Evolutionary conservation across 2,888 invertebrate genomes (phyloP).

Genomic region (Athripsodes cinereus): DNA sequence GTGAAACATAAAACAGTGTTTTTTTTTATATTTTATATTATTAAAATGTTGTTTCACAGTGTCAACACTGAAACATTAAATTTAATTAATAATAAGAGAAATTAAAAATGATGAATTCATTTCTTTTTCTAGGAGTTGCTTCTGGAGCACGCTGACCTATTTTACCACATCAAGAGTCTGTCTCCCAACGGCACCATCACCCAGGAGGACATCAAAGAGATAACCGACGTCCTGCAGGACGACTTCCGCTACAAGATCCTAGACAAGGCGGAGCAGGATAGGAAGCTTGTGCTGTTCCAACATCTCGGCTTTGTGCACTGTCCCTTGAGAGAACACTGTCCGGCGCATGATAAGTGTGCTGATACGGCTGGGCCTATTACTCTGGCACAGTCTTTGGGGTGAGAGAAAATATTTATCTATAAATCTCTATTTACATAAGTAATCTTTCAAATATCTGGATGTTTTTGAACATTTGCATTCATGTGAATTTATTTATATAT

Average conservation of each 20-base stretch:
- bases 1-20: too few relatives aligned
- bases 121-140: slow-evolving; percentile 62
- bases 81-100: too few relatives aligned
- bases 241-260: slow-evolving; percentile 93
- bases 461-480: too few relatives aligned
- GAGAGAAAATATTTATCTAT: neutral
- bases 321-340: slow-evolving; percentile 91
- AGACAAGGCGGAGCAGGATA: slow-evolving; percentile 89
- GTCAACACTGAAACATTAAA: too few relatives aligned
- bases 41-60: too few relatives aligned
- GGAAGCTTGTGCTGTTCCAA: slow-evolving; percentile 90
- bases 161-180: slow-evolving; percentile 88
- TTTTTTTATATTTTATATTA: too few relatives aligned
- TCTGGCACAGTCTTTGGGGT: slow-evolving; percentile 23
- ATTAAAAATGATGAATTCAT: too few relatives aligned
- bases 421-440: too few relatives aligned
- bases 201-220: slow-evolving; percentile 89
- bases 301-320: slow-evolving; percentile 94
- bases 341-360: slow-evolving; percentile 72
- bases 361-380: slow-evolving; percentile 21
- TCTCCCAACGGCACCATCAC: slow-evolving; percentile 87
- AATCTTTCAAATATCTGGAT: too few relatives aligned
- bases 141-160: slow-evolving; percentile 87
- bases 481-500: too few relatives aligned
- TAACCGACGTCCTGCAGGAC: slow-evolving; percentile 84